Evolutionary conservation across 2,113 vertebrate genomes (phyloP).

Genomic region (Pampusana beccarii): DNA sequence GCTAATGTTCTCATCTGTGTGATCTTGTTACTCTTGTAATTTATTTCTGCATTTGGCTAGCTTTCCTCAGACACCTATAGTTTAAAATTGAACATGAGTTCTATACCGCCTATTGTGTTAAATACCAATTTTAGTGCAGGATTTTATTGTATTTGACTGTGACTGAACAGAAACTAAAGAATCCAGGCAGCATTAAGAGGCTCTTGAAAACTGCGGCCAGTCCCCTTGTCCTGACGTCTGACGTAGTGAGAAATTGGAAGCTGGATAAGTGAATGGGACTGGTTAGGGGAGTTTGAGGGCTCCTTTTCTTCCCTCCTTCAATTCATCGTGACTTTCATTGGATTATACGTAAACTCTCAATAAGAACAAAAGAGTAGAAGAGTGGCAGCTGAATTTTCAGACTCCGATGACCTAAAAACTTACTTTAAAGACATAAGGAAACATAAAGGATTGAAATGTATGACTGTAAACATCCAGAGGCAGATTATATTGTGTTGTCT

Average conservation of each 20-base stretch:
- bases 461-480: neutral
- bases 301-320: neutral
- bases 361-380: constrained; percentile 8
- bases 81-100: neutral
- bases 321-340: neutral
- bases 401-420: constrained; percentile 30
- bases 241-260: neutral
- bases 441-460: neutral
- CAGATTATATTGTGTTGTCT: neutral
- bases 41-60: neutral
- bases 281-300: neutral
- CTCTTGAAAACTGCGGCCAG: neutral
- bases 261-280: neutral
- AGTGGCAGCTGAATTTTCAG: constrained; percentile 30
- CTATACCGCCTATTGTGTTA: neutral
- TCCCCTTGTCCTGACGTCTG: neutral
- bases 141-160: constrained; percentile 32
- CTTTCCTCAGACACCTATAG: neutral
- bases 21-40: neutral
- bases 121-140: neutral
- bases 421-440: constrained; percentile 13
- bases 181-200: neutral
- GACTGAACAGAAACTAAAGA: neutral
- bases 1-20: neutral
- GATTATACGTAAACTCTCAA: constrained; percentile 8